These are phyloP conservation scores for Elgonia sp. DNA, from an alignment of 2,888 invertebrate genomes.

Conservation along the genomic window DNA sequence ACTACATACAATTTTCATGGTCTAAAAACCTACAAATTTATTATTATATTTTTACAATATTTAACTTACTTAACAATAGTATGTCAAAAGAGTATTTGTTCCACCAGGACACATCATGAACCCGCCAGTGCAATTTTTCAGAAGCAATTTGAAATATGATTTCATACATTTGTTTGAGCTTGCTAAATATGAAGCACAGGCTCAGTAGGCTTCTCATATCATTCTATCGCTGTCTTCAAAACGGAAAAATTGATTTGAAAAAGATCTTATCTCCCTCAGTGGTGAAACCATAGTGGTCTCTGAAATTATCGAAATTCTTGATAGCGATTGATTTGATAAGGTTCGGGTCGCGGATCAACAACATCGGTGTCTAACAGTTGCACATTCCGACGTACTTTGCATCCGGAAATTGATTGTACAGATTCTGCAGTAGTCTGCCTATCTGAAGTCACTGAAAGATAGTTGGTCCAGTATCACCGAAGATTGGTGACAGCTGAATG, in stretches of 20 bases:
- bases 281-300: constrained; percentile 74
- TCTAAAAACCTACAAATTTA: too few relatives aligned
- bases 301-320: constrained; percentile 78
- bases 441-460: constrained; percentile 57
- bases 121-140: too few relatives aligned
- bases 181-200: constrained; percentile 88
- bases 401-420: constrained; percentile 71
- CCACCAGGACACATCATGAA: too few relatives aligned
- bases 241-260: constrained; percentile 77
- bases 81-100: too few relatives aligned
- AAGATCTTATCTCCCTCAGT: constrained; percentile 77
- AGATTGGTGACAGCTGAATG: constrained; percentile 57
- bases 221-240: constrained; percentile 87
- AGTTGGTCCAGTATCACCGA: constrained; percentile 72
- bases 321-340: constrained; percentile 82
- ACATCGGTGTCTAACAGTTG: constrained; percentile 77
- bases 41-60: too few relatives aligned
- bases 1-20: too few relatives aligned
- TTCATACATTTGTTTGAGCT: constrained; percentile 88
- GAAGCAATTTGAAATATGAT: constrained; percentile 85
- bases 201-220: constrained; percentile 87
- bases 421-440: constrained; percentile 19
- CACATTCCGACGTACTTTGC: constrained; percentile 80
- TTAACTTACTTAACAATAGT: too few relatives aligned
- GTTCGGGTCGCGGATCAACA: constrained; percentile 82